phyloP scores from a whole-genome alignment of 2,888 invertebrate species.

The Acrobasis repandana region DNA sequence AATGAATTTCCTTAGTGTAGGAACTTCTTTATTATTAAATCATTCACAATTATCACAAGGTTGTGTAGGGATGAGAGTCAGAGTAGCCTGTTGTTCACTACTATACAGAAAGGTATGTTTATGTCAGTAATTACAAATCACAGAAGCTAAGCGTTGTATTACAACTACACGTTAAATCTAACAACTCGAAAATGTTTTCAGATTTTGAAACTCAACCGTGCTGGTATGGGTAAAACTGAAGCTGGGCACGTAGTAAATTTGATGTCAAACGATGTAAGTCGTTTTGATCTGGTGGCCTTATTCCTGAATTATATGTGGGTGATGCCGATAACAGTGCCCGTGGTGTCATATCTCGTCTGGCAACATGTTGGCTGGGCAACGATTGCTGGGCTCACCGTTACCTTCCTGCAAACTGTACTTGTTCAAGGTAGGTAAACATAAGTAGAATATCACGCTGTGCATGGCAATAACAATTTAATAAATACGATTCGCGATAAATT shows the following conservation, averaged over 20 bases:
- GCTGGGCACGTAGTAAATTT: slow-evolving; percentile 92
- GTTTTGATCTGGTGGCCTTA: slow-evolving; percentile 88
- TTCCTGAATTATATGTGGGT: slow-evolving; percentile 91
- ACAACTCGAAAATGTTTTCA: slow-evolving; percentile 38
- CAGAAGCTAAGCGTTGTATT: no score
- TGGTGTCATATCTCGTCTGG: slow-evolving; percentile 77
- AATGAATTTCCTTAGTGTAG: slow-evolving; percentile 83
- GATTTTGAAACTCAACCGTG: slow-evolving; percentile 78
- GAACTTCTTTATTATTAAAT: slow-evolving; percentile 85
- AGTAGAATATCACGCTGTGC: background rate
- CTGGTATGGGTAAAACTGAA: slow-evolving; percentile 84
- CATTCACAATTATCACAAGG: slow-evolving; percentile 81
- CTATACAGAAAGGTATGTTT: slow-evolving; percentile 89
- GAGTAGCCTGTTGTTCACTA: slow-evolving; percentile 91
- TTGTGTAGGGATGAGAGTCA: slow-evolving; percentile 89
- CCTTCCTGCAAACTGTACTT: slow-evolving; percentile 84
- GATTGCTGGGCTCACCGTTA: slow-evolving; percentile 65
- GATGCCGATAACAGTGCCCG: slow-evolving; percentile 88
- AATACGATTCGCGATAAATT: no score
- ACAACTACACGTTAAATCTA: background rate
- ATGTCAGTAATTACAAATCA: no score
- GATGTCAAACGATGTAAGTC: slow-evolving; percentile 92
- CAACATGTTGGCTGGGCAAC: slow-evolving; percentile 70
- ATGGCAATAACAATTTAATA: no score
- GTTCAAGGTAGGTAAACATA: slow-evolving; percentile 73